Evolutionary conservation across 2,113 vertebrate genomes (phyloP).

Genomic region (Bos javanicus): DNA sequence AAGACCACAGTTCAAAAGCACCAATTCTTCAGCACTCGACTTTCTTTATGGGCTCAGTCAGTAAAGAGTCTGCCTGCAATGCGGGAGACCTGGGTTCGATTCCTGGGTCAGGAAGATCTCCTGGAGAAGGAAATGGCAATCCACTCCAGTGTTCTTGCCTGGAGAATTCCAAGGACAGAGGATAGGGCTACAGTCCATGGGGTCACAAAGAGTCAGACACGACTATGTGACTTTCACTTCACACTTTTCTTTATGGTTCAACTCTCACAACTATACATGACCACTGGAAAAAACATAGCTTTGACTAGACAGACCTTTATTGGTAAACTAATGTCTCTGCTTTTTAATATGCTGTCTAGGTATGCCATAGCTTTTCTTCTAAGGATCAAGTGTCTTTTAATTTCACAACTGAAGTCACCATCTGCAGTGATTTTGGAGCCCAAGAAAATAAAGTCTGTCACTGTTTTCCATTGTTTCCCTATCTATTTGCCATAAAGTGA

Average conservation of each 20-base stretch:
- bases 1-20: background rate
- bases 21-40: rapidly evolving
- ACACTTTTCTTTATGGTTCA: background rate
- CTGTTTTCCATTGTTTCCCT: background rate
- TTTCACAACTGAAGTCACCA: background rate
- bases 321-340: background rate
- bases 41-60: background rate
- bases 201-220: background rate
- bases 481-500: background rate
- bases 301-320: background rate
- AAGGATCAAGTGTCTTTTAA: background rate
- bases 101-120: background rate
- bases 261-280: background rate
- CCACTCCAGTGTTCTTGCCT: background rate
- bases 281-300: background rate
- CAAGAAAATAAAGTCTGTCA: background rate
- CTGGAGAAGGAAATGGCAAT: background rate
- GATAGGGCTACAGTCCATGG: background rate
- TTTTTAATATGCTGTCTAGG: background rate
- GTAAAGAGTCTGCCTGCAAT: background rate
- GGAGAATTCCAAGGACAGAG: background rate
- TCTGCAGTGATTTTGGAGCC: background rate
- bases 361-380: background rate
- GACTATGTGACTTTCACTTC: background rate
- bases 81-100: rapidly evolving